Evolutionary conservation across 1,140 invertebrate species (phyloP).

Genomic region (Drosophila tani): DNA sequence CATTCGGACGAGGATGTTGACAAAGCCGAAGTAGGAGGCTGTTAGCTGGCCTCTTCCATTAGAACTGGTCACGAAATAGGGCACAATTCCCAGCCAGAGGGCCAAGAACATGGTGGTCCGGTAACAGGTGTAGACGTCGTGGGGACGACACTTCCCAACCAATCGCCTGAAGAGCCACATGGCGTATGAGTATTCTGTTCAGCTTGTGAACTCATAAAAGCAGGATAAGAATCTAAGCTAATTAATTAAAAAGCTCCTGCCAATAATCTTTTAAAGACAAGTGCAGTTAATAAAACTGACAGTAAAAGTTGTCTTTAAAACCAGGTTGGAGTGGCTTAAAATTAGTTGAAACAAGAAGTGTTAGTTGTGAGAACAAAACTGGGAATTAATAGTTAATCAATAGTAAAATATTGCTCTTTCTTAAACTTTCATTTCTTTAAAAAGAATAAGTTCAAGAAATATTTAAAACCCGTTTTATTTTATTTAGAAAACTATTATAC

Average conservation of each 20-base stretch:
- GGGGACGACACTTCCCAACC: conserved; percentile 17
- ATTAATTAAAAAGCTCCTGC: conserved; percentile 12
- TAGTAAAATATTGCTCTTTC: too few species aligned
- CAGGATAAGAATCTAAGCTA: conserved; percentile 16
- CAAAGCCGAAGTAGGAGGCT: conserved; percentile 28
- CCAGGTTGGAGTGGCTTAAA: background rate
- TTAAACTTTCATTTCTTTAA: too few species aligned
- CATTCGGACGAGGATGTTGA: conserved; percentile 43
- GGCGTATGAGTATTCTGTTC: conserved; percentile 52
- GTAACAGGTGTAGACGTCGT: conserved; percentile 59
- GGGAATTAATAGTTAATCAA: too few species aligned
- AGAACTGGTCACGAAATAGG: conserved; percentile 42
- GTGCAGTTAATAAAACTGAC: conserved; percentile 18
- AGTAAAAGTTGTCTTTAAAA: conserved; percentile 7
- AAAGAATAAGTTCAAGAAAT: too few species aligned
- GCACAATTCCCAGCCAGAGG: conserved; percentile 55
- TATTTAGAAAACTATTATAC: too few species aligned
- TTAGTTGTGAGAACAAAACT: background rate
- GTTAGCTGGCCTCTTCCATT: conserved; percentile 3
- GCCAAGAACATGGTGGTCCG: conserved; percentile 45
- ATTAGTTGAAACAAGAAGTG: background rate
- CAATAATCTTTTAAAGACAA: background rate
- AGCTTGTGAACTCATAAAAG: too few species aligned
- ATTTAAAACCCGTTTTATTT: too few species aligned
- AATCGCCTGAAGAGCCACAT: conserved; percentile 57